These are phyloP conservation scores for Clepsis dumicolana DNA, from an alignment of 2,888 invertebrate genomes.

Conservation along the genomic window DNA sequence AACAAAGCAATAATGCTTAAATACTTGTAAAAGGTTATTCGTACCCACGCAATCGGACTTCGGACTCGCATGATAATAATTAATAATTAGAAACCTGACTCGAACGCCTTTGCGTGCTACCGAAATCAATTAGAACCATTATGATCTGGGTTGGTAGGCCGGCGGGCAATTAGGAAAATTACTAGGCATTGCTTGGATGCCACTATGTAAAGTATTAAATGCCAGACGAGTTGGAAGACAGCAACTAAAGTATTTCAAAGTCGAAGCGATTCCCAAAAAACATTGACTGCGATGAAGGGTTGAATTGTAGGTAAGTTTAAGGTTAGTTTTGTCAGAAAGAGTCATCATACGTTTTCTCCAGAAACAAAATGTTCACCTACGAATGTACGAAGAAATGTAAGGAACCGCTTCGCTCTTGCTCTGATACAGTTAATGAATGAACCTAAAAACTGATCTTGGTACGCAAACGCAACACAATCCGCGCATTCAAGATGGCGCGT, in stretches of 20 bases:
- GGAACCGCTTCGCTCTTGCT: background rate
- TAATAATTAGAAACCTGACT: conserved; percentile 79
- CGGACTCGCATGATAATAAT: conserved; percentile 57
- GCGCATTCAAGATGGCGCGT: conserved; percentile 79
- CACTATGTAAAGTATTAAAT: conserved; percentile 1
- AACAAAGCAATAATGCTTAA: background rate
- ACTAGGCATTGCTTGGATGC: conserved; percentile 50
- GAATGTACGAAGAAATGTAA: background rate
- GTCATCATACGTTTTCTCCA: too few relatives aligned
- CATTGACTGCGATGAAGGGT: too few relatives aligned
- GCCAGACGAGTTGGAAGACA: too few relatives aligned
- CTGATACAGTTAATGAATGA: conserved; percentile 32
- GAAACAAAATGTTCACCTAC: too few relatives aligned
- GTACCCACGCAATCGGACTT: conserved; percentile 8
- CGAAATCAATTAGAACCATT: conserved; percentile 75
- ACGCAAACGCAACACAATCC: conserved; percentile 78
- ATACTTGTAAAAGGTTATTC: conserved; percentile 18
- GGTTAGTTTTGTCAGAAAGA: too few relatives aligned
- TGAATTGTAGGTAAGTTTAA: too few relatives aligned
- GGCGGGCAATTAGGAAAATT: conserved; percentile 67
- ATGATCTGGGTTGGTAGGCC: conserved; percentile 65
- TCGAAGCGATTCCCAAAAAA: too few relatives aligned
- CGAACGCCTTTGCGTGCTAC: conserved; percentile 72
- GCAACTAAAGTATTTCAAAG: too few relatives aligned
- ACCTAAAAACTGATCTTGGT: conserved; percentile 45